Evolutionary conservation across 2,113 vertebrate species (phyloP).

Genomic region (Atherinomorus stipes): DNA sequence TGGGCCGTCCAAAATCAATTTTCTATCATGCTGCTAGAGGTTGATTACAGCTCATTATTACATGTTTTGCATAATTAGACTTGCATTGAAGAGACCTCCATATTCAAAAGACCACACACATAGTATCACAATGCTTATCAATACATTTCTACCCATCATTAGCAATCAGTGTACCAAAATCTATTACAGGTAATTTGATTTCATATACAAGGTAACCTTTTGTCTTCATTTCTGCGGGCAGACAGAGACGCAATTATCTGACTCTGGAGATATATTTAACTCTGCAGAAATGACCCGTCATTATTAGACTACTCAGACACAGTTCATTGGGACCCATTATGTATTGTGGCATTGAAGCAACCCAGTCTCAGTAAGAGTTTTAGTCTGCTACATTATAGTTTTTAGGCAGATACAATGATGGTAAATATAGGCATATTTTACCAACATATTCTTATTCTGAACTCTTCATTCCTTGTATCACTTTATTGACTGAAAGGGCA

Average conservation of each 20-base stretch:
- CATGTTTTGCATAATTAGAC: slow-evolving; percentile 41
- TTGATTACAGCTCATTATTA: slow-evolving; percentile 56
- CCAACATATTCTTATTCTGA: no score
- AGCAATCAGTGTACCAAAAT: slow-evolving; percentile 1
- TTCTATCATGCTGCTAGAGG: slow-evolving; percentile 41
- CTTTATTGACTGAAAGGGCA: background rate
- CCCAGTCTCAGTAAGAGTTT: background rate
- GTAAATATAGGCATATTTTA: no score
- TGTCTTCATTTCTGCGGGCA: slow-evolving; percentile 21
- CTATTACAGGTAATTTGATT: slow-evolving; percentile 29
- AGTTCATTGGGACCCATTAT: slow-evolving; percentile 5
- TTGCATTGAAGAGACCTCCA: slow-evolving; percentile 26
- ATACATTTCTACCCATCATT: slow-evolving; percentile 2
- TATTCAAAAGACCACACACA: slow-evolving; percentile 4
- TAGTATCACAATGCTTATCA: background rate
- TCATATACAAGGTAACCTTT: slow-evolving; percentile 23
- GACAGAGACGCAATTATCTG: slow-evolving; percentile 31
- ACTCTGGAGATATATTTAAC: slow-evolving; percentile 42
- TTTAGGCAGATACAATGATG: no score
- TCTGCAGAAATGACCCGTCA: slow-evolving; percentile 21
- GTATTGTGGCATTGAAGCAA: background rate
- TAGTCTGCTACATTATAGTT: no score
- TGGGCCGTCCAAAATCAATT: slow-evolving; percentile 44
- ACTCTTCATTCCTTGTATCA: background rate
- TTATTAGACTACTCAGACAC: slow-evolving; percentile 22